These are phyloP conservation scores for Theretra japonica DNA, from an alignment of 2,888 invertebrate genomes.

Conservation along the genomic window DNA sequence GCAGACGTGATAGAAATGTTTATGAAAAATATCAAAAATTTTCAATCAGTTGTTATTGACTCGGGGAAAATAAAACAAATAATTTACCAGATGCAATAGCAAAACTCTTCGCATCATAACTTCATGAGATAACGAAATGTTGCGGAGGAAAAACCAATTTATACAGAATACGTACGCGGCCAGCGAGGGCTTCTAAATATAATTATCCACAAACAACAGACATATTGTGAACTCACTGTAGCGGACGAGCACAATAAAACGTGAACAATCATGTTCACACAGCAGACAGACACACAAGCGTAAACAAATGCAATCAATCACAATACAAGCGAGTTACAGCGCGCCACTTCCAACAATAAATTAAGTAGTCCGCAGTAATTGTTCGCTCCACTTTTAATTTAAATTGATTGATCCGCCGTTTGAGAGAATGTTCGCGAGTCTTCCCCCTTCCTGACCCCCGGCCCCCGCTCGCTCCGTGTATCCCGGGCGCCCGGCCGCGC, in stretches of 20 bases:
- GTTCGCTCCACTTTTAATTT: slow-evolving; percentile 14
- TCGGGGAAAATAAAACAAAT: neutral
- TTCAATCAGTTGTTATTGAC: neutral
- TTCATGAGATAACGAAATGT: slow-evolving; percentile 6
- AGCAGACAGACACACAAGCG: neutral
- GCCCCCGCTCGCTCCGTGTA: too few species aligned
- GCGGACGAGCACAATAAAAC: neutral
- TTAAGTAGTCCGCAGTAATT: slow-evolving; percentile 12
- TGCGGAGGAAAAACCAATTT: slow-evolving; percentile 14
- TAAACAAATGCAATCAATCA: neutral
- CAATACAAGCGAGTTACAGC: slow-evolving; percentile 7
- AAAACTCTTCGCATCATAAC: neutral
- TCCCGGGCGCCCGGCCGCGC: neutral
- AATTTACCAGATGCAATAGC: neutral
- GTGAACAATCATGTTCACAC: neutral
- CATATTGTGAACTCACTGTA: neutral
- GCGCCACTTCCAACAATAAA: neutral
- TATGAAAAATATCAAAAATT: neutral
- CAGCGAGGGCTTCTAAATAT: neutral
- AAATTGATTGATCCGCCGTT: slow-evolving; percentile 9
- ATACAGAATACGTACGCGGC: neutral
- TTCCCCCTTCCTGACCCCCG: too few species aligned
- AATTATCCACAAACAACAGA: neutral
- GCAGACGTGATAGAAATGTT: too few species aligned
- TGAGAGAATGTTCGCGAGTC: neutral